These are phyloP conservation scores for Electrona antarctica DNA, from an alignment of 2,113 vertebrate genomes.

Conservation along the genomic window DNA sequence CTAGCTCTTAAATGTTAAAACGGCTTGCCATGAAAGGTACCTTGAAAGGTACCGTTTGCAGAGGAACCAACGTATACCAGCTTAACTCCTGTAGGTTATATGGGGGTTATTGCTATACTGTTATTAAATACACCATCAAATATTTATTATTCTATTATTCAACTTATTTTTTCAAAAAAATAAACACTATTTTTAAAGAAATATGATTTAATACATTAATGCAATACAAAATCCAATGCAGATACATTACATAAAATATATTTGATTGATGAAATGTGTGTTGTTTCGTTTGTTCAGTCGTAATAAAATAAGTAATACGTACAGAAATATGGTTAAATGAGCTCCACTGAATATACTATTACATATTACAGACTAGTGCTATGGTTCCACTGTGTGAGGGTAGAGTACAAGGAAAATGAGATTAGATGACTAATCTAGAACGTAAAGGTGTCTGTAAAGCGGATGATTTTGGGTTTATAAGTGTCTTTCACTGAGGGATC, in stretches of 20 bases:
- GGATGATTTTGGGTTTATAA: constrained; percentile 84
- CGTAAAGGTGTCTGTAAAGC: constrained; percentile 82
- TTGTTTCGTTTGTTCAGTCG: no score
- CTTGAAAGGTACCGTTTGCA: no score
- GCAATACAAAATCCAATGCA: no score
- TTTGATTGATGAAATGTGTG: no score
- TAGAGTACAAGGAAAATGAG: not conserved
- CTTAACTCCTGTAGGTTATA: constrained; percentile 3
- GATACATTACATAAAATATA: no score
- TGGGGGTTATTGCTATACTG: constrained; percentile 12
- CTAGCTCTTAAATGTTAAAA: no score
- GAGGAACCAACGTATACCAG: not conserved
- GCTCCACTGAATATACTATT: not conserved
- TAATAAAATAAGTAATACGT: no score
- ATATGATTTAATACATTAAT: no score
- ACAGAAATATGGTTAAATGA: not conserved
- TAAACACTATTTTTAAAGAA: no score
- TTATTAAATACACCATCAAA: not conserved
- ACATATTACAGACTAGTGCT: not conserved
- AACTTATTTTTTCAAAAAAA: no score
- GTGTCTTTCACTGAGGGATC: constrained; percentile 79
- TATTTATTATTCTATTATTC: no score
- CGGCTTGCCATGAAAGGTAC: no score
- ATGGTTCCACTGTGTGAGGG: not conserved
- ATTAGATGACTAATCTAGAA: constrained; percentile 55